Conservation (phyloP, 2,113 vertebrate species). For the Strigops habroptila region DNA sequence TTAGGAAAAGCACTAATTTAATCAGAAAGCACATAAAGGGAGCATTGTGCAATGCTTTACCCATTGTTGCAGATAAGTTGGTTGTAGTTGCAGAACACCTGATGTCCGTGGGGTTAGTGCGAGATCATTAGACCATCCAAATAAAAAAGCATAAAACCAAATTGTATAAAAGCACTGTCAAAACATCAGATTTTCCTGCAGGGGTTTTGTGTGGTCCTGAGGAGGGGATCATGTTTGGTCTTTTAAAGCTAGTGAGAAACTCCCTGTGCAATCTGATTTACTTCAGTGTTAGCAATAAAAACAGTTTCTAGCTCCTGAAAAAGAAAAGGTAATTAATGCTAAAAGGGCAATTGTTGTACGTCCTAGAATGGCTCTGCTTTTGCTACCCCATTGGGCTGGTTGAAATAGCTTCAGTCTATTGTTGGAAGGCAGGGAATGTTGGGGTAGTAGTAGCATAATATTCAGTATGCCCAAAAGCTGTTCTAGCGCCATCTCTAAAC, state of each 20-base stretch:
- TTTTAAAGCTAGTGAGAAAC: not conserved
- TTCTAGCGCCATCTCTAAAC: not conserved
- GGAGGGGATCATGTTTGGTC: not conserved
- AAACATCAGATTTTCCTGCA: not conserved
- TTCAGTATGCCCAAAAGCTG: not conserved
- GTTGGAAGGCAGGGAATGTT: not conserved
- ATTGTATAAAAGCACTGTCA: not conserved
- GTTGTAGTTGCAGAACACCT: not conserved
- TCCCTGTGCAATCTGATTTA: not conserved
- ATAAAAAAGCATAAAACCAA: not conserved
- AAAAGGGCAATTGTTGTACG: not conserved
- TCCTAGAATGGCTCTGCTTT: not conserved
- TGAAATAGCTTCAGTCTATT: not conserved
- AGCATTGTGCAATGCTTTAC: accelerated
- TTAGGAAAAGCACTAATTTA: not conserved
- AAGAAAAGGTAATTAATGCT: not conserved
- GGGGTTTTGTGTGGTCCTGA: not conserved
- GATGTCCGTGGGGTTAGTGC: not conserved
- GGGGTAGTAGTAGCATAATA: not conserved
- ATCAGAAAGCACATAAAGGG: not conserved
- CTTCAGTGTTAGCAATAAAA: not conserved
- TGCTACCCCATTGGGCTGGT: not conserved
- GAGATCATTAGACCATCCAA: not conserved
- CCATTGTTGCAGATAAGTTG: not conserved
- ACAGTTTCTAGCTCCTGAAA: not conserved